Base-by-base conservation (phyloP, 2,113 vertebrate species). In the Scomber scombrus region DNA sequence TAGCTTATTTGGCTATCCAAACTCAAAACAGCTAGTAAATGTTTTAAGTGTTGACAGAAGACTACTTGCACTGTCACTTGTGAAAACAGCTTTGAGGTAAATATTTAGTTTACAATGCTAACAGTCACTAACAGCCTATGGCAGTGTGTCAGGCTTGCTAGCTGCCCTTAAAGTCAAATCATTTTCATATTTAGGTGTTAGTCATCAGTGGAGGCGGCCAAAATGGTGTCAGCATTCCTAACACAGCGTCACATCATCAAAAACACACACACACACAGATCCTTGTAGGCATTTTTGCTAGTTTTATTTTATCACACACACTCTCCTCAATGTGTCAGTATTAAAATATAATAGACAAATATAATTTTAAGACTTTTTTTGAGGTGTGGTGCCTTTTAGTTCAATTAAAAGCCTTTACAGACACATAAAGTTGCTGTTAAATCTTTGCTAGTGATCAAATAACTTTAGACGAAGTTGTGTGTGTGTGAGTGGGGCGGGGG, bases 31-130 rank as follows among this genome's bases (percentile, higher is more conserved):
- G 23, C 23, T 26, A 26, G 23, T 26, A 26, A 26, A 26, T 26
- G 23, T 26, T 26, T 26, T 26, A 26, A 26, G 23, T 26, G 23
- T 26, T 26, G 23, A 26, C 23, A 26, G 23, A 26, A 26, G 23
- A 26, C 23, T 26, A 26, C 23, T 26, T 26, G 23, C 23, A 26
- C 23, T 26, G 3, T 47, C 67, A 10, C 16, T 19, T 43, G 15
- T 52, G 82, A 26, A 63, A 18, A 4, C 23, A 31, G 6, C 45
- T 15, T 31, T 0, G 11, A 12, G 40, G 56, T 60, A 81, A 81
- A 80, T 78, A 76, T 88, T 86, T 46, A 64, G 19, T 45, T 80
- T 61, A 15, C 40, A 63, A 26, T 54, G 52, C 62, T 65, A 50
- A 68, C 60, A 23, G 15, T 19, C 60, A 66, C 23, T 31, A 64